These are phyloP conservation scores for Ormyrus labotus DNA, from an alignment of 2,888 invertebrate genomes.

Conservation along the genomic window DNA sequence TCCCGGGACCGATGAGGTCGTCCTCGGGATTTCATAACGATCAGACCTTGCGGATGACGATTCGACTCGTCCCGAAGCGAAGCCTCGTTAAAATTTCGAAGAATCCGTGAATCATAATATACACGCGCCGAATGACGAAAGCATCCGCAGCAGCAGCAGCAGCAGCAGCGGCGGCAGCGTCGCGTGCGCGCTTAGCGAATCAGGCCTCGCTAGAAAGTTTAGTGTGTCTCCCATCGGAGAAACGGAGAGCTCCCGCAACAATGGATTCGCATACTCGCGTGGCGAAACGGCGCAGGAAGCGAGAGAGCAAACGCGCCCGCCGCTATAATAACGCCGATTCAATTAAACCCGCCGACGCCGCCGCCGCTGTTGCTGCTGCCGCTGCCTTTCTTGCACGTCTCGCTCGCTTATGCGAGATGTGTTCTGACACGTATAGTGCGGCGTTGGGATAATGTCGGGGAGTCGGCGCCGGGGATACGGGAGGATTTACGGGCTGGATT, in stretches of 20 bases:
- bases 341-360: slow-evolving; percentile 15
- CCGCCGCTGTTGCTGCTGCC: no score
- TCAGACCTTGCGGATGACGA: no score
- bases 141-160: neutral
- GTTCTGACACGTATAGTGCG: no score
- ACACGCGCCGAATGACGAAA: neutral
- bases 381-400: neutral
- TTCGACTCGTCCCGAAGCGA: no score
- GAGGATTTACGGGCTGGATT: no score
- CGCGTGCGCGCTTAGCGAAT: neutral
- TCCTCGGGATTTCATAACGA: no score
- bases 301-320: neutral
- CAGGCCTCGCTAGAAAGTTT: slow-evolving; percentile 44
- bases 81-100: no score
- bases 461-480: no score
- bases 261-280: slow-evolving; percentile 31
- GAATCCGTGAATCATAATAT: no score
- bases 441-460: no score
- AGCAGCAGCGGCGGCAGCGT: neutral
- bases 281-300: slow-evolving; percentile 4
- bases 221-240: slow-evolving; percentile 1
- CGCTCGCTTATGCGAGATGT: neutral
- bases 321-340: slow-evolving; percentile 37
- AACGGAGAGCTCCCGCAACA: slow-evolving; percentile 19
- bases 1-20: no score